phyloP scores from a whole-genome alignment of 2,888 invertebrate genomes.

The Tinea trinotella region DNA sequence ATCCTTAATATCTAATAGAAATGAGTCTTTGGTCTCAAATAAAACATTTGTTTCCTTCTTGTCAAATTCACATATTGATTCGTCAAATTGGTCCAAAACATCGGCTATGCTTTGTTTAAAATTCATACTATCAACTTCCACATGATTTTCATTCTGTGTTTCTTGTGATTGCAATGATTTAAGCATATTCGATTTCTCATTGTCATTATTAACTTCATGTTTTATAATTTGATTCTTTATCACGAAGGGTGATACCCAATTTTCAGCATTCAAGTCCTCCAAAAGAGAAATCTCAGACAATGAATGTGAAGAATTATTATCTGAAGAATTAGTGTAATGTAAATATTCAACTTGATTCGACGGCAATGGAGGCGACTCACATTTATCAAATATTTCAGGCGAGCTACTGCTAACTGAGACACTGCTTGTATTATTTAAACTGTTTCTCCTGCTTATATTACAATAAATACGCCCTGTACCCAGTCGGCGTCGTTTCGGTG shows the following conservation, averaged over 20 bases:
- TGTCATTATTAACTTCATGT: slow-evolving; percentile 24
- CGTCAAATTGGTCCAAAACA: slow-evolving; percentile 66
- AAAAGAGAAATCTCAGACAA: slow-evolving; percentile 32
- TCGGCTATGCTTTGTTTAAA: slow-evolving; percentile 41
- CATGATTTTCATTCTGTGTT: slow-evolving; percentile 28
- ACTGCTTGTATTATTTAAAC: slow-evolving; percentile 23
- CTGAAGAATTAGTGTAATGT: slow-evolving; percentile 35
- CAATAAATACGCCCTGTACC: slow-evolving; percentile 27
- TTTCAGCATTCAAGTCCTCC: slow-evolving; percentile 27
- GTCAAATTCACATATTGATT: slow-evolving; percentile 58
- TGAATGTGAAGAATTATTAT: slow-evolving; percentile 38
- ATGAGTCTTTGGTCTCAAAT: slow-evolving; percentile 58
- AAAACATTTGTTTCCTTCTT: slow-evolving; percentile 32
- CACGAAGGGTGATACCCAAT: slow-evolving; percentile 38
- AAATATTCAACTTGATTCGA: slow-evolving; percentile 61
- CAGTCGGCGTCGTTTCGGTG: slow-evolving; percentile 53
- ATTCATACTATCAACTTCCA: slow-evolving; percentile 25
- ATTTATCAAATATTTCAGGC: neutral
- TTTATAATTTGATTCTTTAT: slow-evolving; percentile 24
- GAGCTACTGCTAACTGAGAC: neutral
- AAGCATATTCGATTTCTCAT: slow-evolving; percentile 41
- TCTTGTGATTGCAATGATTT: slow-evolving; percentile 37
- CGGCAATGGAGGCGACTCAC: slow-evolving; percentile 53
- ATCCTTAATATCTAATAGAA: slow-evolving; percentile 51
- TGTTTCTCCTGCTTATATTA: neutral